A percentile compares a stretch with the other conserved stretches of the same genome.
These are phyloP conservation scores for Nomada hirtipes DNA, from an alignment of 2,888 invertebrate genomes.

Conservation along the genomic window DNA sequence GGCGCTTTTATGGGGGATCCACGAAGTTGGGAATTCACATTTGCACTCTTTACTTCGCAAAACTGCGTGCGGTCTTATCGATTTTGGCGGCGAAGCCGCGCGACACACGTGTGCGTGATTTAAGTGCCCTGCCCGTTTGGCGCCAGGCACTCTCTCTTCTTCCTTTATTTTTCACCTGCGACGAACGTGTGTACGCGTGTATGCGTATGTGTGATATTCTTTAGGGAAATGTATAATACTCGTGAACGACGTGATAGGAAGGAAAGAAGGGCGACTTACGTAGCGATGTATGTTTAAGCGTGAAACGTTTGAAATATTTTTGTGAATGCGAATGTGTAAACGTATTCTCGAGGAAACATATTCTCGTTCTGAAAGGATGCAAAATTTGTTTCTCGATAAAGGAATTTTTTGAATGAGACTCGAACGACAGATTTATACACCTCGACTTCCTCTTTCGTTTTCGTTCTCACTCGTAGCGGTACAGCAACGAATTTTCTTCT, in stretches of 20 bases:
- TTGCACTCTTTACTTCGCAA: constrained; percentile 17
- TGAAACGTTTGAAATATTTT: constrained; percentile 22
- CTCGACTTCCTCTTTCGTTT: constrained; percentile 7
- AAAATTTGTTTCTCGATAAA: constrained; percentile 39
- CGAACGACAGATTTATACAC: constrained; percentile 21
- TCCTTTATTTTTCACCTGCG: not conserved
- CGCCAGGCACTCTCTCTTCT: constrained; percentile 14
- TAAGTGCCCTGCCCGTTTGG: constrained; percentile 22
- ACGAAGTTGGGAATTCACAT: constrained; percentile 14
- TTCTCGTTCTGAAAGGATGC: constrained; percentile 2
- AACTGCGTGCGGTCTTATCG: constrained; percentile 49
- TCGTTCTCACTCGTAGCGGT: not conserved
- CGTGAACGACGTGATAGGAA: too few relatives aligned
- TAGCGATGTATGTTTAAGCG: not conserved
- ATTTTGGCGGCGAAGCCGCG: constrained; percentile 44
- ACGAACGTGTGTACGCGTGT: not conserved
- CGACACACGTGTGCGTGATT: constrained; percentile 41
- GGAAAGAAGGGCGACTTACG: not conserved
- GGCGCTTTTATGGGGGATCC: not conserved
- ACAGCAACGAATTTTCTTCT: not conserved
- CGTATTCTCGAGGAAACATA: not conserved
- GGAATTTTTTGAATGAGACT: constrained; percentile 27
- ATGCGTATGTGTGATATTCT: not conserved
- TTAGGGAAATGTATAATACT: not conserved
- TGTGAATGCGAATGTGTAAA: constrained; percentile 7